A percentile compares a stretch with the other conserved stretches of the same genome.
Conservation (phyloP, 1,140 invertebrate genomes). For the Pseudomyrmex concolor region DNA sequence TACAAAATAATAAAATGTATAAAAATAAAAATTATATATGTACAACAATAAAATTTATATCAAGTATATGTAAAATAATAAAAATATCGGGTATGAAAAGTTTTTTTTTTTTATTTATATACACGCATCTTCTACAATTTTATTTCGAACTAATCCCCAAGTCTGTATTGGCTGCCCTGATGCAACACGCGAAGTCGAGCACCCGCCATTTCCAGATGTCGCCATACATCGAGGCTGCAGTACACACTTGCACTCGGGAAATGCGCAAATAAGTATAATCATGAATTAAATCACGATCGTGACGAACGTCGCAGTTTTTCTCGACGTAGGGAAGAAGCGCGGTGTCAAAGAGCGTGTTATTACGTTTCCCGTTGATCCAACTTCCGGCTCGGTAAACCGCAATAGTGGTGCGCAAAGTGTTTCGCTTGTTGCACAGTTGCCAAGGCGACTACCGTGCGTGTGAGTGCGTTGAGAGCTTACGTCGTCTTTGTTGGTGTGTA, state of each 20-base stretch:
- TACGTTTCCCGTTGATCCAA: not conserved
- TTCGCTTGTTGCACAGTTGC: constrained; percentile 77
- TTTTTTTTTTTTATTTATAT: no score
- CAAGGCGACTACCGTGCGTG: constrained; percentile 73
- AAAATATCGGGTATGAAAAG: no score
- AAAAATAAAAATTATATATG: no score
- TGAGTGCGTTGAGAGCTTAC: not conserved
- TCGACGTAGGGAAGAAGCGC: not conserved
- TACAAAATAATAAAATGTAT: no score
- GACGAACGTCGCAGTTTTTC: not conserved
- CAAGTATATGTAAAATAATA: no score
- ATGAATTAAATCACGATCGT: constrained; percentile 71
- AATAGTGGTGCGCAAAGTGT: constrained; percentile 53
- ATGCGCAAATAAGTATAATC: constrained; percentile 62
- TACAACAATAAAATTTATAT: no score
- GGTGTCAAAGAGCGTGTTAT: not conserved
- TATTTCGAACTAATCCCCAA: no score
- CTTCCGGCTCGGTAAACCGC: not conserved
- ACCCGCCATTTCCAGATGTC: constrained; percentile 34
- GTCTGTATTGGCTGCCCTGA: constrained; percentile 12
- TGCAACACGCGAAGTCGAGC: not conserved
- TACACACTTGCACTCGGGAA: constrained; percentile 29
- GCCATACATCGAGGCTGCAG: constrained; percentile 42
- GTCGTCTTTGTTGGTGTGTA: constrained; percentile 33
- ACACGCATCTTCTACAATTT: no score